Percentiles rank a stretch among this genome's conserved stretches.
Conservation (phyloP, 2,113 vertebrate genomes). For the Ciconia maguari region DNA sequence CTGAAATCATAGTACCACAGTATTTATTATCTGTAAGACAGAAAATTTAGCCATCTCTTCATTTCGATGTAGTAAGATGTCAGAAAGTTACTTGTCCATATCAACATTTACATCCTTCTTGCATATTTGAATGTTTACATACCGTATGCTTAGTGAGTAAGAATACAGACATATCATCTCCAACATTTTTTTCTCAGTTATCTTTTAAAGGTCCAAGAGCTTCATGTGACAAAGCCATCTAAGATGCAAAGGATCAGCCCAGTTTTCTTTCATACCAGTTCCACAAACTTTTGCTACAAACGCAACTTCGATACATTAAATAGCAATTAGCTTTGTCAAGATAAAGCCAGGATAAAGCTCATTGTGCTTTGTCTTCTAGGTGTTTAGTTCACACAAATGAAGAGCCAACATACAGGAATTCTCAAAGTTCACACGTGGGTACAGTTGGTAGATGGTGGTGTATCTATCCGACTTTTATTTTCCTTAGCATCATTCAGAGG, state of each 20-base stretch:
- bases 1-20: not conserved
- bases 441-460: slow-evolving; percentile 89
- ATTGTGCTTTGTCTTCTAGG: not conserved
- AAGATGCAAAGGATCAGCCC: not conserved
- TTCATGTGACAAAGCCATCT: not conserved
- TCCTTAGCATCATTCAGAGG: slow-evolving; percentile 81
- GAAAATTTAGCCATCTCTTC: not conserved
- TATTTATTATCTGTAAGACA: not conserved
- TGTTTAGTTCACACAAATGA: not conserved
- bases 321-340: not conserved
- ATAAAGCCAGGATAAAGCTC: not conserved
- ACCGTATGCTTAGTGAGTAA: not conserved
- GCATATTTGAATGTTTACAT: not conserved
- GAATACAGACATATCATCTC: not conserved
- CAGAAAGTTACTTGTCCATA: not conserved
- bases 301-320: not conserved
- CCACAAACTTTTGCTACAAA: not conserved
- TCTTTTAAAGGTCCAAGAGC: not conserved
- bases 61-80: not conserved
- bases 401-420: not conserved
- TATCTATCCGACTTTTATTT: slow-evolving; percentile 83
- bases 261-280: not conserved
- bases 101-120: not conserved
- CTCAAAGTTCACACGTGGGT: slow-evolving; percentile 84
- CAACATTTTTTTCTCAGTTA: not conserved